Conservation (phyloP, 2,797 vertebrate species). For the Cheirogaleus major region DNA sequence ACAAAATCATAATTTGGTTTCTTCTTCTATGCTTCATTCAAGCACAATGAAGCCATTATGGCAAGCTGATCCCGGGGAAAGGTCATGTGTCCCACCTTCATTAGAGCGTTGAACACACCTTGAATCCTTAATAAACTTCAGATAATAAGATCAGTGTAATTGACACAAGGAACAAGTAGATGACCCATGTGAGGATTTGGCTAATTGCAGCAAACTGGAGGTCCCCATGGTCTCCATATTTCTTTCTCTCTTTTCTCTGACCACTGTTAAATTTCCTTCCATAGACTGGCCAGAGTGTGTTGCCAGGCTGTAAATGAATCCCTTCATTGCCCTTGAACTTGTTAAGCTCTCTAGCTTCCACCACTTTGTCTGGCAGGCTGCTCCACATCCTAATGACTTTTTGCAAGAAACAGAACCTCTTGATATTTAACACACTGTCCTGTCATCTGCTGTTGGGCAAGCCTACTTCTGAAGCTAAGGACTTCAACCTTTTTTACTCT, state of each 20-base stretch:
- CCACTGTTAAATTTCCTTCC: conserved; percentile 33
- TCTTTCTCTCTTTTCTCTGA: conserved; percentile 37
- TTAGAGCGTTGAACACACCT: neutral
- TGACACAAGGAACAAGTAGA: neutral
- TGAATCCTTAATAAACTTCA: conserved; percentile 40
- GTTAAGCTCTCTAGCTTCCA: conserved; percentile 65
- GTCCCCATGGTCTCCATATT: neutral
- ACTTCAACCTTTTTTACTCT: neutral
- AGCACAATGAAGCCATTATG: conserved; percentile 22
- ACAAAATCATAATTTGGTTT: neutral
- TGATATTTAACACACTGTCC: conserved; percentile 20
- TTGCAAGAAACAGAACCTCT: conserved; percentile 61
- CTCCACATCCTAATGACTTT: conserved; percentile 55
- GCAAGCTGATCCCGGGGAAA: neutral
- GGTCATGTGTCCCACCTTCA: neutral
- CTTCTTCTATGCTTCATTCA: neutral
- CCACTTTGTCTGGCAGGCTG: conserved; percentile 46
- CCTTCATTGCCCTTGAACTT: conserved; percentile 69
- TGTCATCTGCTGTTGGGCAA: conserved; percentile 57
- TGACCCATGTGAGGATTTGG: neutral
- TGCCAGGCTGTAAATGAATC: conserved; percentile 57
- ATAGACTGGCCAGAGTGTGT: neutral
- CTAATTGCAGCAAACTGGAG: neutral
- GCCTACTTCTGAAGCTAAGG: conserved; percentile 55
- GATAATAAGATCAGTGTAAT: conserved; percentile 39